A percentile compares a stretch with the other conserved stretches of the same genome.
Conservation (phyloP, 1,140 invertebrate species). For the Cyclina sinensis region DNA sequence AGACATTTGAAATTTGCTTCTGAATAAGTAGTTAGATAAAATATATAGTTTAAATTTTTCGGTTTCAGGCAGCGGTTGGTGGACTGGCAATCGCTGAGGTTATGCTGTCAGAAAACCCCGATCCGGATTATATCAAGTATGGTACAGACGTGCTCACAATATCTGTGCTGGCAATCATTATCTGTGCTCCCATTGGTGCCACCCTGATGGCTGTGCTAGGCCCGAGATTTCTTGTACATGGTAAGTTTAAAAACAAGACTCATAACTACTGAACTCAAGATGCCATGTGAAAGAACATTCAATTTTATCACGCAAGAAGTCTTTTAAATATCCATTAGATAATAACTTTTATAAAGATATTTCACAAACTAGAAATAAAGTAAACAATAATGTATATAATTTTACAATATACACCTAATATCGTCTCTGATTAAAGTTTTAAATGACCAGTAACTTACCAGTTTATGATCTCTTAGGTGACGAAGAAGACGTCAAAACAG, state of each 20-base stretch:
- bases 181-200: slow-evolving; percentile 97
- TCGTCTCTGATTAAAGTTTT: not conserved
- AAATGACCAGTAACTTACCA: not conserved
- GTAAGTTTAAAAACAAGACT: slow-evolving; percentile 28
- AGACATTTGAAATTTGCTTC: too few relatives aligned
- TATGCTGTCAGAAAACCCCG: slow-evolving; percentile 57
- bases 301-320: too few relatives aligned
- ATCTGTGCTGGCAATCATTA: slow-evolving; percentile 94
- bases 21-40: too few relatives aligned
- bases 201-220: slow-evolving; percentile 94
- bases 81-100: slow-evolving; percentile 90
- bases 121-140: slow-evolving; percentile 29
- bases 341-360: too few relatives aligned
- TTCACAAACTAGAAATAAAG: too few relatives aligned
- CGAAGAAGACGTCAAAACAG: not conserved
- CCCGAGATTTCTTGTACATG: slow-evolving; percentile 89
- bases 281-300: not conserved
- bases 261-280: not conserved
- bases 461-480: not conserved
- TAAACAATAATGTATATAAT: too few relatives aligned
- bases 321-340: too few relatives aligned
- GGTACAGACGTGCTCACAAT: slow-evolving; percentile 89
- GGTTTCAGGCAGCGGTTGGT: slow-evolving; percentile 83
- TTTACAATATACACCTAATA: too few relatives aligned
- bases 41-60: too few relatives aligned